Conservation (phyloP, 2,113 vertebrate species). For the Platichthys flesus region DNA sequence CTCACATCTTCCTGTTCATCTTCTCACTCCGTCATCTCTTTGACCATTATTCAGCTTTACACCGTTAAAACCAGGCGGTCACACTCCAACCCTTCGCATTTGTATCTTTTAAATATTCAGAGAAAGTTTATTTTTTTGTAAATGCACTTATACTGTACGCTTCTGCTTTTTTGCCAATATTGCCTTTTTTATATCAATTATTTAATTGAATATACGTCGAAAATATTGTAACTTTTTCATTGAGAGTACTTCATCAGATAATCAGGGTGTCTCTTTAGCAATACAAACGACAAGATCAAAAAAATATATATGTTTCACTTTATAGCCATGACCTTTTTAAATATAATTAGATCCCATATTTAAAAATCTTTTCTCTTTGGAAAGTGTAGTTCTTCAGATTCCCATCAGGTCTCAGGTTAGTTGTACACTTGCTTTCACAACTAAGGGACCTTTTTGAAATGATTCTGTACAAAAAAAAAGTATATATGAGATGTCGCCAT, state of each 20-base stretch:
- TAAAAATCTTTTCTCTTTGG: slow-evolving; percentile 36
- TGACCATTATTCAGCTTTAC: slow-evolving; percentile 19
- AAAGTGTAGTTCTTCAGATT: slow-evolving; percentile 42
- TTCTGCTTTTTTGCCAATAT: slow-evolving; percentile 63
- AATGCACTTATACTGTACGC: slow-evolving; percentile 57
- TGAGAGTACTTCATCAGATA: slow-evolving; percentile 20
- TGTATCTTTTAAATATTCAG: slow-evolving; percentile 62
- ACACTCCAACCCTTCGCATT: slow-evolving; percentile 56
- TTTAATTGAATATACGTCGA: slow-evolving; percentile 74
- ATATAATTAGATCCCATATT: slow-evolving; percentile 40
- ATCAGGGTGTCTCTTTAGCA: slow-evolving; percentile 42
- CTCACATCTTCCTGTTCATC: slow-evolving; percentile 56
- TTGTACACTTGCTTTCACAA: slow-evolving; percentile 67
- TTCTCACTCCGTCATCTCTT: slow-evolving; percentile 33
- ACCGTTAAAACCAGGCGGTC: slow-evolving; percentile 26
- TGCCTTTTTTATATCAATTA: slow-evolving; percentile 70
- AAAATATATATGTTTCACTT: slow-evolving; percentile 29
- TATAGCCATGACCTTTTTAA: slow-evolving; percentile 37
- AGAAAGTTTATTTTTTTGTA: slow-evolving; percentile 66
- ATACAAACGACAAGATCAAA: slow-evolving; percentile 56
- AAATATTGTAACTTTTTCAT: slow-evolving; percentile 45
- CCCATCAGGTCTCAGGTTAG: slow-evolving; percentile 42
- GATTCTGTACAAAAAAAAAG: slow-evolving; percentile 69
- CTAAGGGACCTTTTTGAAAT: slow-evolving; percentile 68
- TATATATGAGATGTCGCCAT: slow-evolving; percentile 69